Percentiles rank a stretch among this genome's conserved stretches.
phyloP scores from a whole-genome alignment of 2,888 invertebrate species.

The Drosophila setosimentum region DNA sequence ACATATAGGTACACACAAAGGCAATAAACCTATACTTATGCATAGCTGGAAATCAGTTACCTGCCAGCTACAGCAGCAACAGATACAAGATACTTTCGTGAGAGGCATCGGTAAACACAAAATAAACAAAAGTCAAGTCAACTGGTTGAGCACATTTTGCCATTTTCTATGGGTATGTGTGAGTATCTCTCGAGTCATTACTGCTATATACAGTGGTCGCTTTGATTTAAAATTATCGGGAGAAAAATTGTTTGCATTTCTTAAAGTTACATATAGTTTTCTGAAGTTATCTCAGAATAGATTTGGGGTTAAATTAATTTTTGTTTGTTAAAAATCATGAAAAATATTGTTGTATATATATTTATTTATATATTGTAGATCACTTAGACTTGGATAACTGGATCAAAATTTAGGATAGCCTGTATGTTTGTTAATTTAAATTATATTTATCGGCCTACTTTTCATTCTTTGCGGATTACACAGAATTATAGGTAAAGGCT shows the following conservation, averaged over 20 bases:
- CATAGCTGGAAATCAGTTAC: slow-evolving; percentile 43
- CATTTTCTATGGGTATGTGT: slow-evolving; percentile 24
- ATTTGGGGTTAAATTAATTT: neutral
- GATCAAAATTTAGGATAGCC: neutral
- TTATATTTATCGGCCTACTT: neutral
- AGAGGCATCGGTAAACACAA: slow-evolving; percentile 50
- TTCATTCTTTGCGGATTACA: too few species aligned
- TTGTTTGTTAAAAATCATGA: neutral
- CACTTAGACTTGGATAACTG: neutral
- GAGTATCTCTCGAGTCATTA: slow-evolving; percentile 23
- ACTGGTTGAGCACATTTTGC: slow-evolving; percentile 36
- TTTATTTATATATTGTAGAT: neutral
- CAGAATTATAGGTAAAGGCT: neutral
- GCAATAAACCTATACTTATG: neutral
- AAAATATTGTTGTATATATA: neutral
- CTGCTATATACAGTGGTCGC: slow-evolving; percentile 1
- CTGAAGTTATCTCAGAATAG: neutral
- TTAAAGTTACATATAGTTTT: neutral
- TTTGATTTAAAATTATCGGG: neutral
- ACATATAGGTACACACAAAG: neutral
- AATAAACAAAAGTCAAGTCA: slow-evolving; percentile 71
- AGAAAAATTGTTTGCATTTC: neutral
- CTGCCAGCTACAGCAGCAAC: slow-evolving; percentile 36
- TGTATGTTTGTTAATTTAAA: neutral
- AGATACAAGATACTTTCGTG: slow-evolving; percentile 44